These are phyloP conservation scores for Mythimna pallens DNA, from an alignment of 2,888 invertebrate species.

Conservation along the genomic window DNA sequence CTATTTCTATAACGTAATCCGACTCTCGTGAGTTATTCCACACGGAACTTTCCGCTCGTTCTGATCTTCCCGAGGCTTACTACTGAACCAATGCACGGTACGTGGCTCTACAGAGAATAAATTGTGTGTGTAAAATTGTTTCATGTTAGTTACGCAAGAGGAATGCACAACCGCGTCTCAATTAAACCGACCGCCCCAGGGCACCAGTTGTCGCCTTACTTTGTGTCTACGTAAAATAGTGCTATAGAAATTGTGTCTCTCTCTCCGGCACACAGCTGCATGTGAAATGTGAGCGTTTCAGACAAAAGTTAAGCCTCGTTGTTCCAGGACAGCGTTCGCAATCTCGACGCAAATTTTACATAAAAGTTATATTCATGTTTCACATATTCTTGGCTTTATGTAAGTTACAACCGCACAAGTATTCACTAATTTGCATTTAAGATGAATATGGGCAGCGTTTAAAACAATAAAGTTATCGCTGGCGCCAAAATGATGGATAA, in stretches of 20 bases:
- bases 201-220: conserved; percentile 75
- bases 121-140: conserved; percentile 70
- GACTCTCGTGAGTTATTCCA: conserved; percentile 74
- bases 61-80: conserved; percentile 62
- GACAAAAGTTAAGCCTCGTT: conserved; percentile 79
- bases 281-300: conserved; percentile 75
- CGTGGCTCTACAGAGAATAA: conserved; percentile 66
- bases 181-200: conserved; percentile 76
- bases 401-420: conserved; percentile 30
- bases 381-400: conserved; percentile 42
- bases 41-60: conserved; percentile 68
- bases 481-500: conserved; percentile 61
- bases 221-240: conserved; percentile 77
- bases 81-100: conserved; percentile 71
- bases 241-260: conserved; percentile 74
- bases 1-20: conserved; percentile 82
- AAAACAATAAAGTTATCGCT: conserved; percentile 54
- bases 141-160: conserved; percentile 69
- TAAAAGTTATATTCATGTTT: conserved; percentile 57
- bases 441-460: conserved; percentile 35
- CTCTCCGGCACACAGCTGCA: conserved; percentile 72
- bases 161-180: conserved; percentile 78
- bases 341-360: conserved; percentile 70
- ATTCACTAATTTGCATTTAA: conserved; percentile 42
- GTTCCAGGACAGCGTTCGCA: conserved; percentile 76